Evolutionary conservation across 2,113 vertebrate species (phyloP).

Genomic region (Prietella phreatophila): DNA sequence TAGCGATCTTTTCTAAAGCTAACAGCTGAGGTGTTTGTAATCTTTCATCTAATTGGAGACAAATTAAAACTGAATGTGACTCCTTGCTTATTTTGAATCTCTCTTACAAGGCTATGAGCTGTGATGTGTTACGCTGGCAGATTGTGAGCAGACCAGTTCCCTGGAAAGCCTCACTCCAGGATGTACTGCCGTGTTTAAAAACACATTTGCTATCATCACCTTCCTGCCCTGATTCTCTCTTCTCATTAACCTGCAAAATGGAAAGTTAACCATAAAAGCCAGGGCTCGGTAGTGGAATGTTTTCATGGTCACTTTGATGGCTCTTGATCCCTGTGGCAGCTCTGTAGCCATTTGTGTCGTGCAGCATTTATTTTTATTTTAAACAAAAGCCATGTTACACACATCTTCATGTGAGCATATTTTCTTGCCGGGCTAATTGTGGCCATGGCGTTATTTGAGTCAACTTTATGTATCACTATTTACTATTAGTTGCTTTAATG

Average conservation of each 20-base stretch:
- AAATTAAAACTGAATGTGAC: background rate
- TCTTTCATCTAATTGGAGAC: background rate
- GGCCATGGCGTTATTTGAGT: background rate
- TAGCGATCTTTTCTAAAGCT: background rate
- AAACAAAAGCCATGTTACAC: background rate
- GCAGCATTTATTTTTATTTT: background rate
- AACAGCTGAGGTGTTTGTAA: background rate
- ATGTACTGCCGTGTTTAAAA: slow-evolving; percentile 66
- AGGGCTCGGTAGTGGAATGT: slow-evolving; percentile 55
- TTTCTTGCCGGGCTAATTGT: background rate
- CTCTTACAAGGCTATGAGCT: background rate
- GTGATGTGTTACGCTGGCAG: background rate
- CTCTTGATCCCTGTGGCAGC: background rate
- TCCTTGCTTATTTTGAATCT: background rate
- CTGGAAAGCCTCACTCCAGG: slow-evolving; percentile 61
- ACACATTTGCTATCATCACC: slow-evolving; percentile 67
- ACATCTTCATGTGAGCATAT: background rate
- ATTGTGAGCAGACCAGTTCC: slow-evolving; percentile 23
- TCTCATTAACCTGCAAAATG: slow-evolving; percentile 68
- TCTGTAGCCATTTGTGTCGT: background rate
- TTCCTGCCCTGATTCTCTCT: slow-evolving; percentile 65
- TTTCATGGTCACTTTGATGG: slow-evolving; percentile 33
- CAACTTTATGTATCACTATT: background rate
- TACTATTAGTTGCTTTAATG: background rate
- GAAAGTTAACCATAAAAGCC: slow-evolving; percentile 63